These are phyloP conservation scores for Leptodactylus fuscus DNA, from an alignment of 2,113 vertebrate genomes.

Conservation along the genomic window DNA sequence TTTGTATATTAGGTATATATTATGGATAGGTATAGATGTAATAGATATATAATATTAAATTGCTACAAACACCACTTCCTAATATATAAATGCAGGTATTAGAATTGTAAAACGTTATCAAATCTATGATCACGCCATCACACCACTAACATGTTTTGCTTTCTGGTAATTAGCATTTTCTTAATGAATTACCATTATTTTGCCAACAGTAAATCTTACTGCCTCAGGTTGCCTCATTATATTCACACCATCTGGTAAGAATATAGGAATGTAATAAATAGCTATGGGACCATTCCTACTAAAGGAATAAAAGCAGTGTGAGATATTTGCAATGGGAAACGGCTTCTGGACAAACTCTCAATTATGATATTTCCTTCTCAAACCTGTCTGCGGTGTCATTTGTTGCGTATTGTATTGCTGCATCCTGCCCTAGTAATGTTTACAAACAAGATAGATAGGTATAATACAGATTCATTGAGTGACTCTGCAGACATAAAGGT, in stretches of 20 bases:
- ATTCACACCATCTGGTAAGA: constrained; percentile 14
- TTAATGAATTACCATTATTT: constrained; percentile 21
- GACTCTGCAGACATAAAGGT: no score
- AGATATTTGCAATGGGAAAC: neutral
- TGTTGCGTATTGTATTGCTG: neutral
- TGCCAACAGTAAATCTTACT: neutral
- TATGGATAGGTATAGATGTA: no score
- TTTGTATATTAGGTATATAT: no score
- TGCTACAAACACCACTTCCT: no score
- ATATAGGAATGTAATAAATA: neutral
- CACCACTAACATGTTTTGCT: neutral
- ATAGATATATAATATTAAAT: no score
- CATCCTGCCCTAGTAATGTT: neutral
- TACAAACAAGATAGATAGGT: neutral
- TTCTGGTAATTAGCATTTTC: neutral
- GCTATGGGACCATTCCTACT: neutral
- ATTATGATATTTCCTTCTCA: neutral
- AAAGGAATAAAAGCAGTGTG: neutral
- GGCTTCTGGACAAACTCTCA: neutral
- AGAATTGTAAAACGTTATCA: no score
- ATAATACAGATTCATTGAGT: no score
- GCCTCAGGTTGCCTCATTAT: constrained; percentile 5
- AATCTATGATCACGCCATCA: neutral
- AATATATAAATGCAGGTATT: no score
- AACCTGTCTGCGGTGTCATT: neutral